These are phyloP conservation scores for Mesocricetus auratus DNA, from an alignment of 2,113 vertebrate species.

Conservation along the genomic window DNA sequence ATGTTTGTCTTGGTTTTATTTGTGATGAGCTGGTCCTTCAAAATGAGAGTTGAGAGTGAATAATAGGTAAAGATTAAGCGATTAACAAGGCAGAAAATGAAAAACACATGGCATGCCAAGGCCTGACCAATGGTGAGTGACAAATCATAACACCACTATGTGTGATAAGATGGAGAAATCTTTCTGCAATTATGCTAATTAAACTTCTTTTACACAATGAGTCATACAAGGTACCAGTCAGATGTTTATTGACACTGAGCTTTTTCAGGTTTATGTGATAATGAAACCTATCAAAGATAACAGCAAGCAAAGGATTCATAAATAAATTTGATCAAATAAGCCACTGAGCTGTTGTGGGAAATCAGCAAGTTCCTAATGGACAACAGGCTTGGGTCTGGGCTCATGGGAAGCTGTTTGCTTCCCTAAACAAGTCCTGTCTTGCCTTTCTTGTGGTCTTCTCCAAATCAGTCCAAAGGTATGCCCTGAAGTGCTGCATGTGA, in stretches of 20 bases:
- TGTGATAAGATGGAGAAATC: neutral
- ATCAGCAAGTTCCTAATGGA: neutral
- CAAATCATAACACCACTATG: no score
- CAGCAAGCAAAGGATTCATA: neutral
- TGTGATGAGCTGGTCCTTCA: slow-evolving; percentile 15
- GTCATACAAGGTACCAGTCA: neutral
- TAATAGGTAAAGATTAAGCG: neutral
- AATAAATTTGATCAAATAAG: neutral
- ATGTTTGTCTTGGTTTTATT: slow-evolving; percentile 1
- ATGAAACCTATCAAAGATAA: neutral
- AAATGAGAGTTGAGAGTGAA: neutral
- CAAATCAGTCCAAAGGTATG: neutral
- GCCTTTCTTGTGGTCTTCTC: neutral
- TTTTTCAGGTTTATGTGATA: neutral
- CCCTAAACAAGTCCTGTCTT: neutral
- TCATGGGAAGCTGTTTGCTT: neutral
- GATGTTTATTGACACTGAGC: neutral
- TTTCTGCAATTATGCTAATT: neutral
- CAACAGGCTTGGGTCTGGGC: neutral
- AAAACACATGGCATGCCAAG: neutral
- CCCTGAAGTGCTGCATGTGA: neutral
- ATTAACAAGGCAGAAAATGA: slow-evolving; percentile 8
- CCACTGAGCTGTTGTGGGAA: neutral
- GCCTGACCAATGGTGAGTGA: neutral
- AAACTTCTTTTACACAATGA: neutral